A percentile compares a stretch with the other conserved stretches of the same genome.
Evolutionary conservation across 2,113 vertebrate genomes (phyloP).

Genomic region (Phaetusa simplex): DNA sequence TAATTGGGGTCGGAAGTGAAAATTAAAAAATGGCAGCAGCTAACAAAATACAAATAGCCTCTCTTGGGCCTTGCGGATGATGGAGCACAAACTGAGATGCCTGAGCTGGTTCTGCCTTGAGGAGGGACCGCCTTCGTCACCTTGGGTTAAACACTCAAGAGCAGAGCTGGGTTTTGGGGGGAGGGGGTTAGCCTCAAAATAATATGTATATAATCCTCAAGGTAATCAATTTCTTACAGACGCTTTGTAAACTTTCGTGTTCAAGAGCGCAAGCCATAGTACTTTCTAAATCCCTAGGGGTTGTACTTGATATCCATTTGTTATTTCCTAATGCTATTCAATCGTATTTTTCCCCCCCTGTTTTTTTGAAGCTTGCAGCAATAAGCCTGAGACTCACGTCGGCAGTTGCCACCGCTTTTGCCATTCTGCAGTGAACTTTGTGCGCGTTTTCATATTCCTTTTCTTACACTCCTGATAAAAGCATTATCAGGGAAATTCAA

Average conservation of each 20-base stretch:
- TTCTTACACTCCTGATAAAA: constrained; percentile 61
- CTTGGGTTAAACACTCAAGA: constrained; percentile 18
- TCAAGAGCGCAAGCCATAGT: not conserved
- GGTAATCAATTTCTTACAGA: constrained; percentile 44
- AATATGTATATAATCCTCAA: constrained; percentile 34
- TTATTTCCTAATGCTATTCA: constrained; percentile 55
- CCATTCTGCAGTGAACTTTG: constrained; percentile 47
- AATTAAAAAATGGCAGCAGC: constrained; percentile 36
- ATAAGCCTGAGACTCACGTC: not conserved
- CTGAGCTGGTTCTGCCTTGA: not conserved
- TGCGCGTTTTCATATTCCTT: constrained; percentile 50
- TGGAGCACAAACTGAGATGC: not conserved
- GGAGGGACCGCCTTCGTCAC: not conserved
- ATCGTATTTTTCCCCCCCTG: not conserved
- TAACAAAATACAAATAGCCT: not conserved
- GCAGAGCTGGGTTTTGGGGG: not conserved
- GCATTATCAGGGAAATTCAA: constrained; percentile 75
- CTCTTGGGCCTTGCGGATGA: not conserved
- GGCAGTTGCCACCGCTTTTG: not conserved
- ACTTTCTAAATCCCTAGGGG: constrained; percentile 19
- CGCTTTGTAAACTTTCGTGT: constrained; percentile 28
- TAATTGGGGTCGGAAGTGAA: constrained; percentile 55
- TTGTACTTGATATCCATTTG: constrained; percentile 51
- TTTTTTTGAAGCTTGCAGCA: constrained; percentile 4
- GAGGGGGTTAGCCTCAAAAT: not conserved